These are phyloP conservation scores for Entomobrya multifasciata DNA, from an alignment of 2,888 invertebrate species.

Conservation along the genomic window DNA sequence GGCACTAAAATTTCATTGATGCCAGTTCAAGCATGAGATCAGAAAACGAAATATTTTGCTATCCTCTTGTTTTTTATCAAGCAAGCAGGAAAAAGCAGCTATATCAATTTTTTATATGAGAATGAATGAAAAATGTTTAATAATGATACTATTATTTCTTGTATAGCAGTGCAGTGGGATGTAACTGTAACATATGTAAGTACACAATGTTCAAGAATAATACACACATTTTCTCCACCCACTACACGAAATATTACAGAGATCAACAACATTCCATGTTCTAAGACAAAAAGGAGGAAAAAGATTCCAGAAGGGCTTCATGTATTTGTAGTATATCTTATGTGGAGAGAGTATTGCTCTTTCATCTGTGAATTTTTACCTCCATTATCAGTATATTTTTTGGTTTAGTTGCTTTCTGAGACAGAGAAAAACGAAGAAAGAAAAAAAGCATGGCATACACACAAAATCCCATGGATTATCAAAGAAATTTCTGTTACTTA, in stretches of 20 bases:
- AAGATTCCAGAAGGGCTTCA: background rate
- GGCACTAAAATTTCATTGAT: conserved; percentile 56
- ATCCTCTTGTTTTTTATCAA: conserved; percentile 34
- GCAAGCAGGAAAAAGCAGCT: background rate
- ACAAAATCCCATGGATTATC: conserved; percentile 61
- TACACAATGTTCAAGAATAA: background rate
- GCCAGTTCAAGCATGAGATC: conserved; percentile 65
- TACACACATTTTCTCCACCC: background rate
- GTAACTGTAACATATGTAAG: background rate
- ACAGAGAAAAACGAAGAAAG: background rate
- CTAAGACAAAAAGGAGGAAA: background rate
- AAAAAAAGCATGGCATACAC: background rate
- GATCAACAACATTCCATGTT: conserved; percentile 12
- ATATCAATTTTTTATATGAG: background rate
- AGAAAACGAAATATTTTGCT: conserved; percentile 49
- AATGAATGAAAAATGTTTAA: background rate
- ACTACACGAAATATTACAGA: background rate
- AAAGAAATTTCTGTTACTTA: background rate
- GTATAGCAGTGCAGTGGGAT: background rate
- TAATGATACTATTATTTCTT: conserved; percentile 20
- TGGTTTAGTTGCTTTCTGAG: conserved; percentile 10
- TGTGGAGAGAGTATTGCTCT: conserved; percentile 17
- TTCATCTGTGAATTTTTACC: conserved; percentile 53
- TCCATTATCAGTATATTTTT: conserved; percentile 50
- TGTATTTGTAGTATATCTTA: background rate